Conservation (phyloP, 2,888 invertebrate species). For the Ctena decussata region DNA sequence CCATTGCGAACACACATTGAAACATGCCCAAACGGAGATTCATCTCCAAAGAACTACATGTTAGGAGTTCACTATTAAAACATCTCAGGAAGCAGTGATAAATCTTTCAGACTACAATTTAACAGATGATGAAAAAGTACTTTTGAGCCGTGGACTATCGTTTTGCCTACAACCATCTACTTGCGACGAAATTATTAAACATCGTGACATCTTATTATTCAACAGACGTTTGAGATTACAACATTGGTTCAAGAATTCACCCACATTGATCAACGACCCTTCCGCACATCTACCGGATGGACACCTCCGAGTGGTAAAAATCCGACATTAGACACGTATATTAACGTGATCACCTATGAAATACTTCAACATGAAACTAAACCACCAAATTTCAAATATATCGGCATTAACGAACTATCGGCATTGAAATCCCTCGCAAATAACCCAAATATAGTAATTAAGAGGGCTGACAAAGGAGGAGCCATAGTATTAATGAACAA, state of each 20-base stretch:
- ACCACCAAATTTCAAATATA: not conserved
- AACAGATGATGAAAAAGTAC: not conserved
- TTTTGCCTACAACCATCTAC: not conserved
- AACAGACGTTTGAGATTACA: not conserved
- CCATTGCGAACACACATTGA: too few relatives aligned
- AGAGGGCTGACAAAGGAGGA: conserved; percentile 22
- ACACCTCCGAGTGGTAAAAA: not conserved
- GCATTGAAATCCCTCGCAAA: not conserved
- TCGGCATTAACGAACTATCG: not conserved
- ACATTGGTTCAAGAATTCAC: not conserved
- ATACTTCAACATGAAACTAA: not conserved
- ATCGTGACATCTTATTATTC: not conserved
- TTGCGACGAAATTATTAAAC: not conserved
- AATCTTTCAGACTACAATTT: not conserved
- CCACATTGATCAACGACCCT: not conserved
- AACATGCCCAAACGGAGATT: not conserved
- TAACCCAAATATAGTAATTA: conserved; percentile 4
- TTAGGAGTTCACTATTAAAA: not conserved
- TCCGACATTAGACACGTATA: not conserved
- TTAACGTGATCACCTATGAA: not conserved
- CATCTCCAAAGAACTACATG: not conserved
- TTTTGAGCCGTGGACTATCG: not conserved
- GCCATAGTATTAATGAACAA: too few relatives aligned
- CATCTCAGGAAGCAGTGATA: not conserved
- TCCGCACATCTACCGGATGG: not conserved